A percentile compares a stretch with the other conserved stretches of the same genome.
Evolutionary conservation across 2,888 invertebrate genomes (phyloP).

Genomic region (Oscheius sp.): DNA sequence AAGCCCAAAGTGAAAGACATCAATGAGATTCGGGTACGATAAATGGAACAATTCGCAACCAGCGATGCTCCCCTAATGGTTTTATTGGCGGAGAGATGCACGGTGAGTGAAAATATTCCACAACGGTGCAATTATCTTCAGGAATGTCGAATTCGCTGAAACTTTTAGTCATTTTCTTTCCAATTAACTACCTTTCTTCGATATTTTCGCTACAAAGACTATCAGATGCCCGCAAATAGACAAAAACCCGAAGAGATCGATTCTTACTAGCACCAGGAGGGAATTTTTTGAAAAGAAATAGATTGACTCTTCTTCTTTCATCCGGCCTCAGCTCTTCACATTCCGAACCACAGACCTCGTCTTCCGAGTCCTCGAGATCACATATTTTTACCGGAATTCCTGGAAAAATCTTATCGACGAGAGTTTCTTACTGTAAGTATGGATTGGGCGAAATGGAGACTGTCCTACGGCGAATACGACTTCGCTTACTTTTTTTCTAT

Average conservation of each 20-base stretch:
- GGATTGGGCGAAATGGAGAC: slow-evolving; percentile 18
- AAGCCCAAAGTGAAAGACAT: not conserved
- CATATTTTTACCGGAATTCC: slow-evolving; percentile 24
- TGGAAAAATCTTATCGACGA: too few species aligned
- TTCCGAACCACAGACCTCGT: slow-evolving; percentile 4
- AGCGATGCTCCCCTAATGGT: slow-evolving; percentile 9
- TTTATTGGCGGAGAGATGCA: not conserved
- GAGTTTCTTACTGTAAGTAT: slow-evolving; percentile 16
- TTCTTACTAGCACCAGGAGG: not conserved
- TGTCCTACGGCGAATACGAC: slow-evolving; percentile 20
- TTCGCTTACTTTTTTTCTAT: slow-evolving; percentile 16
- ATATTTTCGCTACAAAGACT: slow-evolving; percentile 21
- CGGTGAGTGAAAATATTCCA: slow-evolving; percentile 2
- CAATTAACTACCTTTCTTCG: slow-evolving; percentile 13
- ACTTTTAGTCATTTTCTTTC: not conserved
- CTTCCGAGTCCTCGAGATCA: slow-evolving; percentile 7
- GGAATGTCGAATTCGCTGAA: slow-evolving; percentile 21
- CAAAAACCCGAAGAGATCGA: slow-evolving; percentile 3
- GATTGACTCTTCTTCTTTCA: slow-evolving; percentile 24
- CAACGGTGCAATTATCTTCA: not conserved
- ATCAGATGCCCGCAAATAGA: slow-evolving; percentile 7
- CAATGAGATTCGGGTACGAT: slow-evolving; percentile 18
- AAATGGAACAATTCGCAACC: slow-evolving; percentile 28
- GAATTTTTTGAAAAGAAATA: slow-evolving; percentile 17
- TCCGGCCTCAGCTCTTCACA: slow-evolving; percentile 18